Percentiles rank a stretch among this genome's conserved stretches.
Evolutionary conservation across 2,888 invertebrate genomes (phyloP).

Genomic region (Atrina japonica): DNA sequence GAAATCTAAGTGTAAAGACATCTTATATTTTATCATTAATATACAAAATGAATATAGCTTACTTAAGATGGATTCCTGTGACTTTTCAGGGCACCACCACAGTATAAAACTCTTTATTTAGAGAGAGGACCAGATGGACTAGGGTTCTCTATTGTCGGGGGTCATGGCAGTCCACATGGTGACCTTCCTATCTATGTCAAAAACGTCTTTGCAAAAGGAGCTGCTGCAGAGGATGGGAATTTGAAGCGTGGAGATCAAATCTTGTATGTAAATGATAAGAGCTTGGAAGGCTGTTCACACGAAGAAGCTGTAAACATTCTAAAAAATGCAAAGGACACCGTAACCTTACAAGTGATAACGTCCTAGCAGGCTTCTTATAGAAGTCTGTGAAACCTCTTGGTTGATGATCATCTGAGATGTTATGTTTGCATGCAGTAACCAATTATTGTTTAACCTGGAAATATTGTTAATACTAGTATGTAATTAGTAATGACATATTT

Average conservation of each 20-base stretch:
- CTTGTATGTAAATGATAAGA: slow-evolving; percentile 93
- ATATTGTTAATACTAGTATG: too few relatives aligned
- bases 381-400: too few relatives aligned
- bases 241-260: slow-evolving; percentile 96
- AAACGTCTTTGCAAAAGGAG: slow-evolving; percentile 86
- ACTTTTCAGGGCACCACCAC: slow-evolving; percentile 64
- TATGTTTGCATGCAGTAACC: too few relatives aligned
- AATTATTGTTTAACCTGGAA: too few relatives aligned
- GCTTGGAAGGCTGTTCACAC: slow-evolving; percentile 84
- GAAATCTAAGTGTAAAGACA: too few relatives aligned
- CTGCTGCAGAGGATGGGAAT: slow-evolving; percentile 90
- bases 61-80: background rate
- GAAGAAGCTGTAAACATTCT: slow-evolving; percentile 93
- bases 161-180: slow-evolving; percentile 82
- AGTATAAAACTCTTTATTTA: slow-evolving; percentile 80
- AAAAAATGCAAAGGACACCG: slow-evolving; percentile 84
- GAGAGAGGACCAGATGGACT: slow-evolving; percentile 83
- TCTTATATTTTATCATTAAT: too few relatives aligned
- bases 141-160: slow-evolving; percentile 84
- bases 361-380: slow-evolving; percentile 58
- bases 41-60: too few relatives aligned
- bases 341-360: slow-evolving; percentile 81
- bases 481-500: too few relatives aligned
- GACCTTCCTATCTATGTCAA: slow-evolving; percentile 83
- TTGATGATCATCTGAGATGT: too few relatives aligned